Conservation (phyloP, 2,797 vertebrate species). For the Odontamblyopus lacepedii region DNA sequence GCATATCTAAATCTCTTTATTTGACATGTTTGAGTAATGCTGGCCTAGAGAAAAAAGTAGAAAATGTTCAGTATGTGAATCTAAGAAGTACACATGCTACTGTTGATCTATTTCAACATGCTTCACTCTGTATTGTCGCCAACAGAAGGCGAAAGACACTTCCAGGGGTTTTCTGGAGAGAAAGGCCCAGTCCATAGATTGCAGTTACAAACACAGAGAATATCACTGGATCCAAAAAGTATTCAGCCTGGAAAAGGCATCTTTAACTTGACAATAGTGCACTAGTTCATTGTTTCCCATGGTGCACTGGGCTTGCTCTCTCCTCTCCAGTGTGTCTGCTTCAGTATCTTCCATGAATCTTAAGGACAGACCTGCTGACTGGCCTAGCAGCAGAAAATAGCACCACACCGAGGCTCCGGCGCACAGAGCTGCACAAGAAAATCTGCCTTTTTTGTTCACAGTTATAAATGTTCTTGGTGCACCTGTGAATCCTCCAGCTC, state of each 20-base stretch:
- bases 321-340: slow-evolving; percentile 57
- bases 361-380: slow-evolving; percentile 60
- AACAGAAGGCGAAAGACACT: background rate
- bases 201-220: background rate
- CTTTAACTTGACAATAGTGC: slow-evolving; percentile 24
- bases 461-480: slow-evolving; percentile 36
- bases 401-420: slow-evolving; percentile 22
- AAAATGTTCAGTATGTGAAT: background rate
- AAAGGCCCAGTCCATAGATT: background rate
- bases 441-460: slow-evolving; percentile 18
- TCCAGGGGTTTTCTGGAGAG: background rate
- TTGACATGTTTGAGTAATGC: background rate
- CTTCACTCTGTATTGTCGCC: no score
- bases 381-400: slow-evolving; percentile 47
- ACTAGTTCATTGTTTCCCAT: slow-evolving; percentile 39
- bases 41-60: background rate
- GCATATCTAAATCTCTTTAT: no score
- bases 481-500: slow-evolving; percentile 48
- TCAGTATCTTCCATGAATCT: slow-evolving; percentile 55
- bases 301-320: slow-evolving; percentile 33
- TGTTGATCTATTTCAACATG: background rate
- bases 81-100: background rate
- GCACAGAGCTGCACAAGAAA: slow-evolving; percentile 12
- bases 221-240: background rate
- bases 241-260: background rate